These are phyloP conservation scores for Zenarchopterus dispar DNA, from an alignment of 2,797 vertebrate species.

Conservation along the genomic window DNA sequence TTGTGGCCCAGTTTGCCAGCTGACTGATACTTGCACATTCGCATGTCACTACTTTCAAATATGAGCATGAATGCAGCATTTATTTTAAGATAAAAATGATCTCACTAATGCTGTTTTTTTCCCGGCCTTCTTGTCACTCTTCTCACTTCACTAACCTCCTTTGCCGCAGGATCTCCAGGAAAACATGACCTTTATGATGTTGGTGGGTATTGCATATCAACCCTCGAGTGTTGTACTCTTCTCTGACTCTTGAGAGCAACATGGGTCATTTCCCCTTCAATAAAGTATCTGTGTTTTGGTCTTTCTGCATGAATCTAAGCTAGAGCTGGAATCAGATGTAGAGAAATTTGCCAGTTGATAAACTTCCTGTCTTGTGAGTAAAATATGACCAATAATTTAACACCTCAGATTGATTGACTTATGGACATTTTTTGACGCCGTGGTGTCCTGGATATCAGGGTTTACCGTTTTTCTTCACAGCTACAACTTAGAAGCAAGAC, in stretches of 20 bases:
- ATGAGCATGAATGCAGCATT: slow-evolving; percentile 8
- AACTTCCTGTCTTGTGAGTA: too few species aligned
- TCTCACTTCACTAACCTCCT: slow-evolving; percentile 48
- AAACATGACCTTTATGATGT: slow-evolving; percentile 71
- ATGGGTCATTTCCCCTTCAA: too few species aligned
- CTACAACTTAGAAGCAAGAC: too few species aligned
- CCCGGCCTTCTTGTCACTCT: slow-evolving; percentile 27
- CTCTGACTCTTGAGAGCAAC: too few species aligned
- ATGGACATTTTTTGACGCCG: neutral
- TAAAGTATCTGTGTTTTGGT: too few species aligned
- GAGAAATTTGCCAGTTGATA: neutral
- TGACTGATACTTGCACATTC: neutral
- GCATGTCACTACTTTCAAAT: neutral
- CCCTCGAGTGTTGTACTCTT: neutral
- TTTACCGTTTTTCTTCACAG: too few species aligned
- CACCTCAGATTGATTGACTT: neutral
- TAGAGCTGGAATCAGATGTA: neutral
- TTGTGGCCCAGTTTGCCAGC: too few species aligned
- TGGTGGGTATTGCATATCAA: slow-evolving; percentile 65
- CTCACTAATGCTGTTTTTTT: slow-evolving; percentile 56
- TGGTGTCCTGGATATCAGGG: neutral
- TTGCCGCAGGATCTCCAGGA: slow-evolving; percentile 74
- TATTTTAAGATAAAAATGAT: slow-evolving; percentile 8
- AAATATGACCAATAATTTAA: too few species aligned
- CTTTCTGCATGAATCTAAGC: neutral